Evolutionary conservation across 1,140 invertebrate genomes (phyloP), one percentile per base, ranked within the genome.

Genomic region (Halesus radiatus): DNA sequence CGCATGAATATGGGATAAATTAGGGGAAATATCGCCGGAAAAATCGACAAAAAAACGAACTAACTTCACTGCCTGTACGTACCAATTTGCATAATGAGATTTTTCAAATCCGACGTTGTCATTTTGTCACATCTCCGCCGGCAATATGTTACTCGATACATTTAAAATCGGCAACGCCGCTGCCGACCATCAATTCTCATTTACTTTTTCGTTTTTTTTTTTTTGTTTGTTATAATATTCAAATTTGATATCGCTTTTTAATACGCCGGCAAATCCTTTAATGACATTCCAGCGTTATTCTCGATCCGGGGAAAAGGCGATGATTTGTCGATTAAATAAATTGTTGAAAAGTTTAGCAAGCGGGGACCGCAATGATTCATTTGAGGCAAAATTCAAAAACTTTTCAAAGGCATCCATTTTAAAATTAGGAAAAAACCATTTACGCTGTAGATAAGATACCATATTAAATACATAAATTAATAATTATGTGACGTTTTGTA

Each of bases 41-140:
- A 29, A 53, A 53, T 18, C 45, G 45, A 23, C 45, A 13, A 22
- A 54, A 72, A 32, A 54, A 8, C 13, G 20, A 66, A 72, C 20
- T 3, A 72, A 72, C 45, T 72, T 26, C 22, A 3, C 37, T 29
- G 32, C 4, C 23, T 32, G 15, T 23, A 66, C 62, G 16, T 72
- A 53, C 50, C 50, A 53, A 72, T 72, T 54, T 72, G 45, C 68
- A 72, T 72, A 72, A 72, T 72, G 68, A 72, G 68, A 52, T 72
- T 72, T 72, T 72, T 70, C 15, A 72, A 53, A 72, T 72, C 68
- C 50, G 64, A 23, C 68, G 68, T 72, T 72, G 68, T 72, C 68
- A 72, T 72, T 23, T 72, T 72, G 20, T 23, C 45, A 23, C 68
- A 22, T 50, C 50, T 22, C 68, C 68, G 22, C 68, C 68, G 50